Evolutionary conservation across 2,888 invertebrate genomes (phyloP).

Genomic region (Brenthis hecate): DNA sequence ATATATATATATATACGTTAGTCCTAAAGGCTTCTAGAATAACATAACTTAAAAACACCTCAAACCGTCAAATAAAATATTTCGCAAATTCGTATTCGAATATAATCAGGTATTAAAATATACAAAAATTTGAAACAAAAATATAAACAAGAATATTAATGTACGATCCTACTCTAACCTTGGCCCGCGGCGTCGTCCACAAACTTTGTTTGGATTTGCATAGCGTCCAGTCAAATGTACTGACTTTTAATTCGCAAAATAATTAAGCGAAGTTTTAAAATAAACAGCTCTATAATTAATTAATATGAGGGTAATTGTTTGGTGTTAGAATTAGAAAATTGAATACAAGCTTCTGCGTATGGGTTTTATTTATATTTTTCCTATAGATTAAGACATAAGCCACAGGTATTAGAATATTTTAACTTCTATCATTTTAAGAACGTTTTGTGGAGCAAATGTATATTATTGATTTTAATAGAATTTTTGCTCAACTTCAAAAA

Average conservation of each 20-base stretch:
- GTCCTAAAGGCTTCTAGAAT: too few species aligned
- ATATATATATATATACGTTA: too few species aligned
- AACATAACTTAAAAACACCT: too few species aligned
- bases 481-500: too few species aligned
- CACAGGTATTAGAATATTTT: too few species aligned
- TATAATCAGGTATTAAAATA: conserved; percentile 2
- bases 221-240: conserved; percentile 25
- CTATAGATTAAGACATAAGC: neutral
- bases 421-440: too few species aligned
- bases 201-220: conserved; percentile 26
- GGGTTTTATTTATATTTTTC: neutral
- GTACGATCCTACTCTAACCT: conserved; percentile 17
- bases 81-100: neutral
- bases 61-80: too few species aligned
- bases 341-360: neutral
- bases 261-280: conserved; percentile 34
- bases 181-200: conserved; percentile 22
- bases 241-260: conserved; percentile 29
- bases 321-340: conserved; percentile 4
- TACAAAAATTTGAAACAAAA: conserved; percentile 14
- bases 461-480: too few species aligned
- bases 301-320: conserved; percentile 19
- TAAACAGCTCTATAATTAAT: conserved; percentile 31
- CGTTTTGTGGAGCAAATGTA: too few species aligned
- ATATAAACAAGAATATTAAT: conserved; percentile 21